Conservation (phyloP, 1,140 invertebrate genomes). For the Drosophila tropicalis region DNA sequence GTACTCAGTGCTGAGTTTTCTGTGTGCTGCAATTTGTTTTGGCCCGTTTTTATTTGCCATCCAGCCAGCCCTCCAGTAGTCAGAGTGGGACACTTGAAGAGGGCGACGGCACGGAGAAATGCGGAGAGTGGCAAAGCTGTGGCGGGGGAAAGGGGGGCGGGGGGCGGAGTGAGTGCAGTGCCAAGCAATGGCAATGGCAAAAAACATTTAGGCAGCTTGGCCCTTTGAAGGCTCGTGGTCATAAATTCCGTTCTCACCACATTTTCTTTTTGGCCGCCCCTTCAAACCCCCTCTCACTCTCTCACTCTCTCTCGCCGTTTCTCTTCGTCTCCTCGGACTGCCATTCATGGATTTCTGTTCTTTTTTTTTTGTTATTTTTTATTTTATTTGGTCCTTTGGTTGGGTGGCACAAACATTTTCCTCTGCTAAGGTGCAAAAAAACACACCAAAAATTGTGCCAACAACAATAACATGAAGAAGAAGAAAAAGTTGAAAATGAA, state of each 20-base stretch:
- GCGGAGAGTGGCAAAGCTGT: too few relatives aligned
- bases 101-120: neutral
- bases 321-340: neutral
- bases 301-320: neutral
- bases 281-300: neutral
- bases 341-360: slow-evolving; percentile 28
- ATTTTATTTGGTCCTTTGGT: slow-evolving; percentile 40
- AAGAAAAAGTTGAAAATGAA: slow-evolving; percentile 31
- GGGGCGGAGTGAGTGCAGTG: neutral
- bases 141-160: neutral
- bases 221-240: slow-evolving; percentile 79
- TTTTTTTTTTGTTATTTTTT: slow-evolving; percentile 46
- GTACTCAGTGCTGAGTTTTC: slow-evolving; percentile 32
- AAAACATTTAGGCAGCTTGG: slow-evolving; percentile 76
- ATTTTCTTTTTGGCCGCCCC: slow-evolving; percentile 49
- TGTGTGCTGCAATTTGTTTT: slow-evolving; percentile 55
- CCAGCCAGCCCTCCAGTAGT: slow-evolving; percentile 1
- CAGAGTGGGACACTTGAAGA: slow-evolving; percentile 12
- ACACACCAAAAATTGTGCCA: slow-evolving; percentile 35
- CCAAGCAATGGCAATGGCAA: neutral
- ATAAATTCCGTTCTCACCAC: slow-evolving; percentile 82
- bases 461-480: slow-evolving; percentile 41
- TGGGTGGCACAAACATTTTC: slow-evolving; percentile 61
- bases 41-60: slow-evolving; percentile 53
- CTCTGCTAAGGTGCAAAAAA: slow-evolving; percentile 69